Evolutionary conservation across 2,797 vertebrate species (phyloP).

Genomic region (Hemibagrus guttatus): DNA sequence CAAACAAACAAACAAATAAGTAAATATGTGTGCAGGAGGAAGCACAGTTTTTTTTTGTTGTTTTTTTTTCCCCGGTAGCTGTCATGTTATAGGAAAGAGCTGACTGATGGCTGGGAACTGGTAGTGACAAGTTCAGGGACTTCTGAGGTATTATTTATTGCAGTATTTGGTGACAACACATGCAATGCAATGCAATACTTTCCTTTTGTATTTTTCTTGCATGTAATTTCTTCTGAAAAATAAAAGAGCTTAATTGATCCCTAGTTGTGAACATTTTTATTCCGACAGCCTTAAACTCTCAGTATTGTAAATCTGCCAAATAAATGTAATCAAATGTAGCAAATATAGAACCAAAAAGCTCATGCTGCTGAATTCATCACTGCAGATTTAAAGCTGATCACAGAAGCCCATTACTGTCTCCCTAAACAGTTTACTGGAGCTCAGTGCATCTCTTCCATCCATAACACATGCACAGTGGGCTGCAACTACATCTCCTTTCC

Average conservation of each 20-base stretch:
- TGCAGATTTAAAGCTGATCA: neutral
- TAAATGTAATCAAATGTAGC: slow-evolving; percentile 1
- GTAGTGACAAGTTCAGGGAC: neutral
- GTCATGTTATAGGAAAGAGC: neutral
- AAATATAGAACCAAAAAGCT: neutral
- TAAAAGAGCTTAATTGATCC: neutral
- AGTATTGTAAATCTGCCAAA: slow-evolving; percentile 6
- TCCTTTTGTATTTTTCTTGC: neutral
- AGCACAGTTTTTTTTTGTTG: too few relatives aligned
- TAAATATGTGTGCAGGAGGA: neutral
- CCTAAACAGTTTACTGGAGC: slow-evolving; percentile 43
- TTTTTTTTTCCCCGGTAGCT: neutral
- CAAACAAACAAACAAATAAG: too few relatives aligned
- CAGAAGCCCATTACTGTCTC: slow-evolving; percentile 30
- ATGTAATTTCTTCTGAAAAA: neutral
- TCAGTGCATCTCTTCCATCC: slow-evolving; percentile 55
- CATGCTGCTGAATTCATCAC: slow-evolving; percentile 21
- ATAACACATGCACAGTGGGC: slow-evolving; percentile 40
- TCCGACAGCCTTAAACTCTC: neutral
- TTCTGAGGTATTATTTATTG: neutral
- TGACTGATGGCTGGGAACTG: neutral
- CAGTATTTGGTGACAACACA: neutral
- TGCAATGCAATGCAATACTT: neutral
- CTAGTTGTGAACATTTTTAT: neutral
- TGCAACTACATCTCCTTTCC: slow-evolving; percentile 43